phyloP scores from a whole-genome alignment of 2,888 invertebrate genomes.

The Uropetala carovei region DNA sequence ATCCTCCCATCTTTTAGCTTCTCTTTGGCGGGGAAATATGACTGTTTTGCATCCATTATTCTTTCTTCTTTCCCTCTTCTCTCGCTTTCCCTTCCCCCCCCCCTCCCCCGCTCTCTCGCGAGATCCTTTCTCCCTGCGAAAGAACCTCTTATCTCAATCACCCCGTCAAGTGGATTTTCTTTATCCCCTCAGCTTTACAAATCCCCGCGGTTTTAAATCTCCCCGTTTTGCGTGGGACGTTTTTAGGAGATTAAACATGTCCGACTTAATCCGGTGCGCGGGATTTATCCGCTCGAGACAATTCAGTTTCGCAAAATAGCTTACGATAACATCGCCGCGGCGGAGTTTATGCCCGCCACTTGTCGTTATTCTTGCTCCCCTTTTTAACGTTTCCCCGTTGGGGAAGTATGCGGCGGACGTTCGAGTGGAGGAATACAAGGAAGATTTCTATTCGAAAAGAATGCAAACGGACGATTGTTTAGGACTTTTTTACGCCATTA shows the following conservation, averaged over 20 bases:
- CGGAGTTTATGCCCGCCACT: constrained; percentile 12
- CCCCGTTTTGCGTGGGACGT: background rate
- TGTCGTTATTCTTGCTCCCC: background rate
- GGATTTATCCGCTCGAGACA: constrained; percentile 25
- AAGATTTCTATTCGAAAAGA: background rate
- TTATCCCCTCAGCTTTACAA: background rate
- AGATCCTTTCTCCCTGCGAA: constrained; percentile 57
- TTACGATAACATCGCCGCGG: constrained; percentile 6
- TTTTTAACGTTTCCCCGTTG: background rate
- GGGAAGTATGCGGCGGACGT: background rate
- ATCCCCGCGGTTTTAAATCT: background rate
- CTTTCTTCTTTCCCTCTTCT: background rate
- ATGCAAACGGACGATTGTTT: background rate
- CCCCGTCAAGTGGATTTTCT: background rate
- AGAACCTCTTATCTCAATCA: background rate
- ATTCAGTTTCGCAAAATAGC: background rate
- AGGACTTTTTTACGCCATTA: background rate
- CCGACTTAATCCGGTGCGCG: constrained; percentile 21
- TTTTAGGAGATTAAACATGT: constrained; percentile 39
- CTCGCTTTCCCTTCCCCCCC: background rate
- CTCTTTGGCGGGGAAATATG: constrained; percentile 16
- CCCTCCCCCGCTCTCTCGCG: constrained; percentile 65
- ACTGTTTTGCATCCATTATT: constrained; percentile 35
- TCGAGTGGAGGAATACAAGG: background rate
- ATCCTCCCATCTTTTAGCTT: background rate